These are phyloP conservation scores for Cyanistes caeruleus DNA, from an alignment of 2,113 vertebrate genomes.

Conservation along the genomic window DNA sequence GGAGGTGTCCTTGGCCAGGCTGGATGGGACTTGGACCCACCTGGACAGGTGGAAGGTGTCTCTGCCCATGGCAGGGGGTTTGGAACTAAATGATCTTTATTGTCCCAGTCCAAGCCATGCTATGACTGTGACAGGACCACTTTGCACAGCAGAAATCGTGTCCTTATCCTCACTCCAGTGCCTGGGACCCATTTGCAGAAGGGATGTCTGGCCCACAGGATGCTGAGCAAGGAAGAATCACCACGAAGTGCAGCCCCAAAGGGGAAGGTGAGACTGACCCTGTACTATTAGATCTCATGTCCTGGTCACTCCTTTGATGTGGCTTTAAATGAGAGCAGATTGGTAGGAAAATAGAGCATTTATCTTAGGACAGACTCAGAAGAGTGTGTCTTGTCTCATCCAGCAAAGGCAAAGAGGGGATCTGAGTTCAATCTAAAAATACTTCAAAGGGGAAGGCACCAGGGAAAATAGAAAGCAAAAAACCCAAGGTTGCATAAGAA, in stretches of 20 bases:
- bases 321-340: neutral
- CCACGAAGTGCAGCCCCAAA: neutral
- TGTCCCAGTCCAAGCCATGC: neutral
- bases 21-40: neutral
- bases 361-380: neutral
- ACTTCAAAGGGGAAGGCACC: slow-evolving; percentile 60
- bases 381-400: neutral
- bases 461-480: slow-evolving; percentile 37
- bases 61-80: neutral
- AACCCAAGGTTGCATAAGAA: slow-evolving; percentile 38
- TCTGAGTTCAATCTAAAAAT: slow-evolving; percentile 62
- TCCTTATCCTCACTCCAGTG: neutral
- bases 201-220: neutral
- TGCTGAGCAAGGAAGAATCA: neutral
- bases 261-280: neutral
- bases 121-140: neutral
- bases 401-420: slow-evolving; percentile 30
- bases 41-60: neutral
- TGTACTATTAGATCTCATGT: neutral
- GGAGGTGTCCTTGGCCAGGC: fast-evolving
- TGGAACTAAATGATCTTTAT: neutral
- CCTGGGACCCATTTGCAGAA: neutral
- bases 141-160: fast-evolving
- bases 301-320: neutral
- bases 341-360: neutral